phyloP scores from a whole-genome alignment of 2,113 vertebrate genomes.

The Passer montanus region DNA sequence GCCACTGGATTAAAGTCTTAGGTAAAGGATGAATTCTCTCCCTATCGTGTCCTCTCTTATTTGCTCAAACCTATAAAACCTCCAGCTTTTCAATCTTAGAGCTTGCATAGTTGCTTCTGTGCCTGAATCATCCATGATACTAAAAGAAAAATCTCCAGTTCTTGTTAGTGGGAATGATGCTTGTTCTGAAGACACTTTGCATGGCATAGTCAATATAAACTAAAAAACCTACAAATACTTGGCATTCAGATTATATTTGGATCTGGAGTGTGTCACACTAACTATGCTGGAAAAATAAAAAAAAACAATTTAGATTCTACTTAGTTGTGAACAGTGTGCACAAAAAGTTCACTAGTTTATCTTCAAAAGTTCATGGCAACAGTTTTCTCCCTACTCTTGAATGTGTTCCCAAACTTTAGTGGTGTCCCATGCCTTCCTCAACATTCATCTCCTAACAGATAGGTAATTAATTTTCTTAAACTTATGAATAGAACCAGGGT shows the following conservation, averaged over 20 bases:
- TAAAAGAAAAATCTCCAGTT: not conserved
- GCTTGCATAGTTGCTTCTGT: not conserved
- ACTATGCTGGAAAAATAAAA: not conserved
- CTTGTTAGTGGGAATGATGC: not conserved
- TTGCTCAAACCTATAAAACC: not conserved
- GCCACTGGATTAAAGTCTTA: not conserved
- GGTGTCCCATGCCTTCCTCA: not conserved
- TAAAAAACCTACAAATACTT: not conserved
- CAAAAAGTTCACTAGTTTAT: not conserved
- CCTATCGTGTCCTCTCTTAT: not conserved
- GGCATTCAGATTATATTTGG: not conserved
- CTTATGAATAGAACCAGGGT: not conserved
- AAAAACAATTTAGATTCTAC: not conserved
- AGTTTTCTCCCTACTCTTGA: fast-evolving
- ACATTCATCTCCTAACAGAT: not conserved
- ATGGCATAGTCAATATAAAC: not conserved
- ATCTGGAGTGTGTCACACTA: not conserved
- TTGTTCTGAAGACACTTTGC: not conserved
- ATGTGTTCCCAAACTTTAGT: fast-evolving
- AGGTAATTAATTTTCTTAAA: not conserved
- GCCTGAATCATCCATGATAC: not conserved
- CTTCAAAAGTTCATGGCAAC: not conserved
- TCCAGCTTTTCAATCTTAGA: not conserved
- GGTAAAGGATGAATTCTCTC: not conserved
- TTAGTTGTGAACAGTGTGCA: fast-evolving